Percentiles rank a stretch among this genome's conserved stretches.
phyloP scores from a whole-genome alignment of 2,888 invertebrate genomes.

The Cosmia trapezina region DNA sequence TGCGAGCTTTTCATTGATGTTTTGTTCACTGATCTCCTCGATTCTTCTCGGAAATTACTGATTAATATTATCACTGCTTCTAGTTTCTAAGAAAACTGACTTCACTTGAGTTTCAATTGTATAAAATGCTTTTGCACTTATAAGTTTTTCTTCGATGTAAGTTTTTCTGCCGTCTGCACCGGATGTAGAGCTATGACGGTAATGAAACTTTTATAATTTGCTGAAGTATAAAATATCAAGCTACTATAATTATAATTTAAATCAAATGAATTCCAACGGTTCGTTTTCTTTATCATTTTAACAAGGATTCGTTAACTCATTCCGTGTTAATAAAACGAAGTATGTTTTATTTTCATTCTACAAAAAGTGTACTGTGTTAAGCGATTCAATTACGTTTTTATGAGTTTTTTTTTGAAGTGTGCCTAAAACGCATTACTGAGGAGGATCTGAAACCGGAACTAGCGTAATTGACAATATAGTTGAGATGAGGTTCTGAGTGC shows the following conservation, averaged over 20 bases:
- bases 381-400: constrained; percentile 82
- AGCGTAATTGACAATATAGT: constrained; percentile 81
- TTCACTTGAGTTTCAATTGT: constrained; percentile 49
- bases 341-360: constrained; percentile 72
- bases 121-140: constrained; percentile 45
- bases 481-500: constrained; percentile 61
- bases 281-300: constrained; percentile 62
- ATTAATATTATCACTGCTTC: constrained; percentile 59
- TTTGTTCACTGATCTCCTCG: constrained; percentile 59
- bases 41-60: constrained; percentile 55
- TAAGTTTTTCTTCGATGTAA: constrained; percentile 36
- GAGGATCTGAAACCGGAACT: constrained; percentile 89
- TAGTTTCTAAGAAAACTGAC: constrained; percentile 59
- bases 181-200: constrained; percentile 28
- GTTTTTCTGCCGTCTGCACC: constrained; percentile 43
- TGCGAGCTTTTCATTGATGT: constrained; percentile 61
- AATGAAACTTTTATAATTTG: constrained; percentile 52
- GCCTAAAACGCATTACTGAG: constrained; percentile 79
- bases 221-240: constrained; percentile 43
- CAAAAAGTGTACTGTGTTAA: constrained; percentile 76
- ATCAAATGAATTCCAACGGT: constrained; percentile 54
- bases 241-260: constrained; percentile 46
- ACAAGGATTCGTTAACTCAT: constrained; percentile 66
- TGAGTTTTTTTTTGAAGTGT: constrained; percentile 68
- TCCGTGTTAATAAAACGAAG: constrained; percentile 68